A percentile compares a stretch with the other conserved stretches of the same genome.
Evolutionary conservation across 2,797 vertebrate genomes (phyloP).

Genomic region (Parotocinclus haroldoi): DNA sequence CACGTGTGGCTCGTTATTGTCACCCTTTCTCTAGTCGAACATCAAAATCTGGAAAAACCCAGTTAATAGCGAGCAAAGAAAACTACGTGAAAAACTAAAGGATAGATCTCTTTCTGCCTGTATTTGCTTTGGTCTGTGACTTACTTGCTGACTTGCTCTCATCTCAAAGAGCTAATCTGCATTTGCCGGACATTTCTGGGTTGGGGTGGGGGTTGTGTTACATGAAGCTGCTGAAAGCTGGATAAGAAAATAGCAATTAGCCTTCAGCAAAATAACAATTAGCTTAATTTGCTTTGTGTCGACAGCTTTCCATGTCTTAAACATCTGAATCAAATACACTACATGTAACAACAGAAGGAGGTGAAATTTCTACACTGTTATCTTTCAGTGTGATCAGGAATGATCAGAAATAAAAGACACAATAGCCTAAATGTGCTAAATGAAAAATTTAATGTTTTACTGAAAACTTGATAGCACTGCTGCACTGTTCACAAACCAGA

Average conservation of each 20-base stretch:
- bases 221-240: constrained; percentile 51
- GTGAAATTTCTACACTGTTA: too few relatives aligned
- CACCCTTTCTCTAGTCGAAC: constrained; percentile 12
- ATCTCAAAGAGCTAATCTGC: constrained; percentile 21
- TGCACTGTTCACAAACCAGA: too few relatives aligned
- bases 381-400: too few relatives aligned
- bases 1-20: constrained; percentile 37
- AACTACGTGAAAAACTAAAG: constrained; percentile 19
- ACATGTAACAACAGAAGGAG: too few relatives aligned
- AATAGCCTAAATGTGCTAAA: too few relatives aligned
- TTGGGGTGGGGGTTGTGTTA: constrained; percentile 23
- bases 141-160: constrained; percentile 7
- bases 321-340: too few relatives aligned
- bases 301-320: constrained; percentile 11
- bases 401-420: too few relatives aligned
- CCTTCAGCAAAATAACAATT: constrained; percentile 73
- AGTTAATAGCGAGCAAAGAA: constrained; percentile 6
- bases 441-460: too few relatives aligned
- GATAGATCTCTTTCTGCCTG: constrained; percentile 23
- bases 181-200: constrained; percentile 31
- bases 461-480: too few relatives aligned
- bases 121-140: constrained; percentile 13
- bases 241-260: constrained; percentile 69
- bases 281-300: constrained; percentile 49
- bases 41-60: constrained; percentile 24